Percentiles rank a stretch among this genome's conserved stretches.
Evolutionary conservation across 1,140 invertebrate species (phyloP).

Genomic region (Glossosoma conforme): DNA sequence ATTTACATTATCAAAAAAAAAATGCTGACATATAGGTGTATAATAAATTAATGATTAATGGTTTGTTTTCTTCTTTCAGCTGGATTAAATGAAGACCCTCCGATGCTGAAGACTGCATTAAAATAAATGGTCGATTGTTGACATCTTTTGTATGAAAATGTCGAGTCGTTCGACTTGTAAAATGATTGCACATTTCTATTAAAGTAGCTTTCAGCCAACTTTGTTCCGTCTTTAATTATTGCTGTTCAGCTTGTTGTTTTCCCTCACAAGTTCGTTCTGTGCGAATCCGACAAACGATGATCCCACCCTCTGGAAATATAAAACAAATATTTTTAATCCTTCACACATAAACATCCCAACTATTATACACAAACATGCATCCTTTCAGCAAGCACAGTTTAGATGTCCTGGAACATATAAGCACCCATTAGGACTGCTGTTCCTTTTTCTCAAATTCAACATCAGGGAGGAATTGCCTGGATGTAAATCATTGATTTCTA

Average conservation of each 20-base stretch:
- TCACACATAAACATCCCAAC: too few species aligned
- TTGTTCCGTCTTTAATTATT: slow-evolving; percentile 13
- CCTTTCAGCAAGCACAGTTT: too few species aligned
- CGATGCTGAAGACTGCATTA: slow-evolving; percentile 17
- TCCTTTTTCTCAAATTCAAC: too few species aligned
- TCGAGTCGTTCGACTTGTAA: slow-evolving; percentile 12
- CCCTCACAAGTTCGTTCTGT: slow-evolving; percentile 17
- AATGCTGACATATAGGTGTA: too few species aligned
- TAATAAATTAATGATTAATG: slow-evolving; percentile 1
- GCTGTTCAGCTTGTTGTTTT: too few species aligned
- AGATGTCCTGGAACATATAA: too few species aligned
- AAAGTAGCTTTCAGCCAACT: slow-evolving; percentile 25
- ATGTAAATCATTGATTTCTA: too few species aligned
- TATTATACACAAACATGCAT: too few species aligned
- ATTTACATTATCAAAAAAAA: too few species aligned
- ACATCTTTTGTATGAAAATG: slow-evolving; percentile 12
- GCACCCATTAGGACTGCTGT: too few species aligned
- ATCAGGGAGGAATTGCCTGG: too few species aligned
- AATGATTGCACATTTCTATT: slow-evolving; percentile 25
- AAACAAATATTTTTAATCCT: not conserved
- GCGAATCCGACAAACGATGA: slow-evolving; percentile 9
- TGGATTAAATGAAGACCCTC: slow-evolving; percentile 19
- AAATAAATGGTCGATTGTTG: slow-evolving; percentile 21
- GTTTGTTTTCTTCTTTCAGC: slow-evolving; percentile 23
- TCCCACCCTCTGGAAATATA: slow-evolving; percentile 25